These are phyloP conservation scores for Phyllotis vaccarum DNA, from an alignment of 2,797 vertebrate genomes.

Conservation along the genomic window DNA sequence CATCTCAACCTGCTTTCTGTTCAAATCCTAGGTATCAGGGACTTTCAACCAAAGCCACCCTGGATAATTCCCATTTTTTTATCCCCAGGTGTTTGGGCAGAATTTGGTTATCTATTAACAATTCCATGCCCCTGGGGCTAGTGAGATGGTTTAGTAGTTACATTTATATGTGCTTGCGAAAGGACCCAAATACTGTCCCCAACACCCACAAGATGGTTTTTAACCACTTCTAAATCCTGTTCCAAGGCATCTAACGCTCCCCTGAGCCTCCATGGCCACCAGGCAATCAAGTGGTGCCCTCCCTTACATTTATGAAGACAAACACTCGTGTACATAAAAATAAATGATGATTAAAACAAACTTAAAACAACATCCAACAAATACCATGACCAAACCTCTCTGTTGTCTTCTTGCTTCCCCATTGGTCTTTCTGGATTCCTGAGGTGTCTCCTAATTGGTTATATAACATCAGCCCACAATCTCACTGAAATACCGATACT, in stretches of 20 bases:
- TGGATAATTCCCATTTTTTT: not conserved
- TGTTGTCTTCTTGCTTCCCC: not conserved
- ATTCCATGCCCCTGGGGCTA: not conserved
- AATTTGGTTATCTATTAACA: not conserved
- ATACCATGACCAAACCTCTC: not conserved
- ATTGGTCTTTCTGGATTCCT: not conserved
- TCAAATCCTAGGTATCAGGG: not conserved
- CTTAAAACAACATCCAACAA: not conserved
- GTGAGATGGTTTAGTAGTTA: no score
- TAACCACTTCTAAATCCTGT: no score
- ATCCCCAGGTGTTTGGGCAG: not conserved
- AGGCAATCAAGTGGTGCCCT: no score
- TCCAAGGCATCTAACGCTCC: no score
- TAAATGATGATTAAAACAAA: not conserved
- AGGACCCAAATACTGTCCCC: no score
- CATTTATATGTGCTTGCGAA: no score
- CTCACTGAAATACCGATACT: not conserved
- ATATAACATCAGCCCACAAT: no score
- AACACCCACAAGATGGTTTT: no score
- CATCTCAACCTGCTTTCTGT: not conserved
- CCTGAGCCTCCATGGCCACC: no score
- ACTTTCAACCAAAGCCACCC: not conserved
- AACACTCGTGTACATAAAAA: not conserved
- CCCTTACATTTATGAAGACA: not conserved
- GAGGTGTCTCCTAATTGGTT: not conserved